Conservation (phyloP, 2,113 vertebrate genomes). For the Channa argus region DNA sequence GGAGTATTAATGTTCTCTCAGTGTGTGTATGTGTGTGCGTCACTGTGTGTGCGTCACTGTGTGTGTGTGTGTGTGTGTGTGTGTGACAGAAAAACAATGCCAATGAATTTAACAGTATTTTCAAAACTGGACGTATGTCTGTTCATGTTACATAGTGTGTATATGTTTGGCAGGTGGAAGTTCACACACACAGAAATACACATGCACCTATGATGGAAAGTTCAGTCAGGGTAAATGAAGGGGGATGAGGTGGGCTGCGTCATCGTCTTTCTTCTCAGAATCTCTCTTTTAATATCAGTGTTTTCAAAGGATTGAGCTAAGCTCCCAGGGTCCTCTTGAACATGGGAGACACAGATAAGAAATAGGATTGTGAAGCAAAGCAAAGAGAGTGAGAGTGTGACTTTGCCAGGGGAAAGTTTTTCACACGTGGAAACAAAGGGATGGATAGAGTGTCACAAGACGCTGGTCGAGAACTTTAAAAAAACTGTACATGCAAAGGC, state of each 20-base stretch:
- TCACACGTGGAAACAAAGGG: conserved; percentile 48
- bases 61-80: conserved; percentile 19
- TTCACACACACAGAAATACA: conserved; percentile 37
- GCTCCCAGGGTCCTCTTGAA: conserved; percentile 60
- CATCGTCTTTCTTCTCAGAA: conserved; percentile 53
- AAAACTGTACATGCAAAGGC: neutral
- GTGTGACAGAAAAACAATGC: conserved; percentile 24
- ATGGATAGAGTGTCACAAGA: conserved; percentile 16
- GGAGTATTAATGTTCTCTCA: conserved; percentile 76
- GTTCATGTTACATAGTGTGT: conserved; percentile 5
- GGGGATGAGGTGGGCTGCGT: conserved; percentile 34
- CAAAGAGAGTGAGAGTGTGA: conserved; percentile 32
- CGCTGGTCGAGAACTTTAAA: neutral
- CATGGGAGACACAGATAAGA: conserved; percentile 62
- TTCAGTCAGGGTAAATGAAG: conserved; percentile 49
- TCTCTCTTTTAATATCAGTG: conserved; percentile 64
- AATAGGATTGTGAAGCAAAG: conserved; percentile 53
- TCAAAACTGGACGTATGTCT: conserved; percentile 25
- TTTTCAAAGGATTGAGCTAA: conserved; percentile 66
- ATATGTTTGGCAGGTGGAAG: neutral
- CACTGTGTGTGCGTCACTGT: conserved; percentile 16
- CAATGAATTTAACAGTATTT: conserved; percentile 22
- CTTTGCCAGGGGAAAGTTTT: conserved; percentile 62
- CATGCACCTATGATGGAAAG: conserved; percentile 42
- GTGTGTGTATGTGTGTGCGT: neutral